Evolutionary conservation across 2,113 vertebrate species (phyloP).

Genomic region (Numida meleagris): DNA sequence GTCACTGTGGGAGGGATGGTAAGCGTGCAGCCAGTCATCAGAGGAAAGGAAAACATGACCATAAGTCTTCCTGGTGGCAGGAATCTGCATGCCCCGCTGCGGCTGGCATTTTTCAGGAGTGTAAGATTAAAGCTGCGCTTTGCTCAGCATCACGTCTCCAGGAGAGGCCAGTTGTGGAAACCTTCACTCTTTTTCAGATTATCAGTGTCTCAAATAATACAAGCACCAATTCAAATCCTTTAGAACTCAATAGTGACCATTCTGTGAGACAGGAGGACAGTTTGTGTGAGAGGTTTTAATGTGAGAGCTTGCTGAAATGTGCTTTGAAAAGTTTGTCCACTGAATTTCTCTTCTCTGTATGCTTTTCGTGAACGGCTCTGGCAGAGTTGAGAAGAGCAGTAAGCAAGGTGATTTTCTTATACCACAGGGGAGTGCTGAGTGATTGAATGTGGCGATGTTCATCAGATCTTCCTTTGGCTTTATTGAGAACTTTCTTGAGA

Average conservation of each 20-base stretch:
- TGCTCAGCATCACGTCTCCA: neutral
- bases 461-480: neutral
- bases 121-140: neutral
- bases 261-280: neutral
- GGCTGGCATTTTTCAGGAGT: neutral
- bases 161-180: neutral
- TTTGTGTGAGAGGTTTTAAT: neutral
- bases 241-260: neutral
- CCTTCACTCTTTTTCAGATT: neutral
- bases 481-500: neutral
- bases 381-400: neutral
- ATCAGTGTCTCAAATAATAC: neutral
- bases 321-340: neutral
- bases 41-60: constrained; percentile 19
- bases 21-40: constrained; percentile 56
- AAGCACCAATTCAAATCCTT: neutral
- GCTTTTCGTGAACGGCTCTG: neutral
- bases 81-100: neutral
- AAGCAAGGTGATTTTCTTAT: neutral
- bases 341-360: neutral
- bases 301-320: neutral
- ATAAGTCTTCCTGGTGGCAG: neutral
- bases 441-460: neutral
- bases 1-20: constrained; percentile 44
- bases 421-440: neutral